Base-by-base conservation (phyloP, 2,888 invertebrate species). In the Pachymerium ferrugineum region DNA sequence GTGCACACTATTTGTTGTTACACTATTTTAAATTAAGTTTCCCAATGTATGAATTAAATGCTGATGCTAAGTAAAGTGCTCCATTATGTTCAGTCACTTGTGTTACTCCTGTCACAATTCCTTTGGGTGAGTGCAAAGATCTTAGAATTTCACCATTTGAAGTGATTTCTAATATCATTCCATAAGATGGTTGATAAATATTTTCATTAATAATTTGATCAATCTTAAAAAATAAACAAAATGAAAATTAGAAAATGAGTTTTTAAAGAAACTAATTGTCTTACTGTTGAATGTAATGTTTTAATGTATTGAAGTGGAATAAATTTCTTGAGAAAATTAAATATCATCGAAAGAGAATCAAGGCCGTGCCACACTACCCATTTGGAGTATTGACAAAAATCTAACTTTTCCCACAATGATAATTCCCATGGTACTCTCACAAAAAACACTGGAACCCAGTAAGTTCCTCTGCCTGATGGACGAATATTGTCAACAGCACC, bases 121-220 rank as follows among this genome's bases (percentile, higher is more conserved):
- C 82, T 30, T 79, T 76, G 0, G 81, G 80, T 76, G 82, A 81
- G 54, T 82, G 82, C 19, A 82, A 76, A 74, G 81, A 80, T 72
- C 78, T 77, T 0, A 80, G 75, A 14, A 82, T 79, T 74, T 79
- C 76, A 8, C 83, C 83, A 25, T 78, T 74, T 14, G 78, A 78
- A 77, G 81, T 77, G 31, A 82, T 75, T 76, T 82, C 81, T 6
- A 82, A 38, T 6, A 81, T 76, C 72, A 82, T 74, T 8, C 82
- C 82, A 76, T 81, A 80, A 4, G 80, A 78, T 12, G 30, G 33
- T 33, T 33, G 33, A 12, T 33, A 33, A 33, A 33, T 33, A 12
- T 12, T 33, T 33, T 33, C 33, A 33, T 12, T 33, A 12, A 33
- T 6, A 8, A 12, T 33, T 33, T 33, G 33, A 8, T 33, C 33